phyloP scores from a whole-genome alignment of 2,888 invertebrate genomes.

The Cheilosia scutellata region DNA sequence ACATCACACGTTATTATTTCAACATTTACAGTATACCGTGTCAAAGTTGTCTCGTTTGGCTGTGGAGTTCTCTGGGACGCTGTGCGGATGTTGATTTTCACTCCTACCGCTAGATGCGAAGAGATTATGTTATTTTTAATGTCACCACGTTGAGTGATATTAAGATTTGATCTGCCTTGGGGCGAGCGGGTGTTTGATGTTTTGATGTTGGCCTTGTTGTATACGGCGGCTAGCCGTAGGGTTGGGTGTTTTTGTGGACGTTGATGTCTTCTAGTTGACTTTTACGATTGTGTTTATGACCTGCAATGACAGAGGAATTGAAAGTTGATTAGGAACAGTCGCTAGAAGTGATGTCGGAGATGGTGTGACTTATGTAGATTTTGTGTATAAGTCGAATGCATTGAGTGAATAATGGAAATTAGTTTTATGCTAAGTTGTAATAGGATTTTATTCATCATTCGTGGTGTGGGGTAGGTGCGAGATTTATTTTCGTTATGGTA shows the following conservation, averaged over 20 bases:
- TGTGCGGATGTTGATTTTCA: conserved; percentile 73
- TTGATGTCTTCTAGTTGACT: conserved; percentile 65
- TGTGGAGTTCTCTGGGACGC: conserved; percentile 8
- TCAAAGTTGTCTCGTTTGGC: conserved; percentile 60
- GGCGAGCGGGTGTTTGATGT: conserved; percentile 28
- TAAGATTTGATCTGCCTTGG: conserved; percentile 62
- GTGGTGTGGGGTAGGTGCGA: not conserved
- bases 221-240: conserved; percentile 35
- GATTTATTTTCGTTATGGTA: not conserved
- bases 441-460: conserved; percentile 20
- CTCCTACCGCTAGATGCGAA: conserved; percentile 47
- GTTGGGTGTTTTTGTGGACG: conserved; percentile 51
- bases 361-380: conserved; percentile 38
- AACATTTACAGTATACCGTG: conserved; percentile 68
- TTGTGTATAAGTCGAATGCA: conserved; percentile 13
- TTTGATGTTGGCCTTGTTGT: conserved; percentile 49
- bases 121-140: conserved; percentile 75
- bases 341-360: conserved; percentile 1
- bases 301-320: conserved; percentile 74
- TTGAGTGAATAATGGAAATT: conserved; percentile 48
- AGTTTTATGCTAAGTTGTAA: conserved; percentile 49
- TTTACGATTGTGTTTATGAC: conserved; percentile 73
- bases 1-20: conserved; percentile 70
- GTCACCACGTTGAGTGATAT: conserved; percentile 75
- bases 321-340: conserved; percentile 65